Base-by-base conservation (phyloP, 2,888 invertebrate genomes). In the Thymelicus acteon region DNA sequence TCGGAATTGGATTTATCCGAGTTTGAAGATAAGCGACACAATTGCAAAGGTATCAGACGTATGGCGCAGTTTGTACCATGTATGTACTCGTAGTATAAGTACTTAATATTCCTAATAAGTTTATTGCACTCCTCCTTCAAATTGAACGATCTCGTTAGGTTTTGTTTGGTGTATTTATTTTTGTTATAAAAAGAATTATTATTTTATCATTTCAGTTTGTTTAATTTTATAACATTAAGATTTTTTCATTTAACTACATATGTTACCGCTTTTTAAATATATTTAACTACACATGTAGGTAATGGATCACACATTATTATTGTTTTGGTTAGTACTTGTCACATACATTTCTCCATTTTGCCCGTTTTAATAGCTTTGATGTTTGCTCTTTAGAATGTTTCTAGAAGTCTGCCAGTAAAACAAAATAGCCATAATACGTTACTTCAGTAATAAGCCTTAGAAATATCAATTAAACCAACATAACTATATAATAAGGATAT, bases 21-120 rank as follows among this genome's bases (percentile, higher is more conserved):
- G n/a, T n/a, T n/a, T n/a, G n/a, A n/a, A n/a, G n/a, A n/a, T n/a
- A n/a, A n/a, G n/a, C n/a, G n/a, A n/a, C n/a, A n/a, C 2, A 19
- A 24, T 5, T 24, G 44, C 44, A 44, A 44, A 54, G 24, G 12
- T 24, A 12, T 10, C 8, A 54, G 24, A 12, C 24, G 54, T 12
- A 24, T 54, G 24, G 54, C 54, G 10, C 12, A 12, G 12, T 24
- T 24, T 7, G 12, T 12, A 24, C 54, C 3, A 6, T 12, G 54
- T 24, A 24, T 48, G 49, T n/a, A n/a, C n/a, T n/a, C n/a, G n/a
- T 66, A 48, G 48, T 49, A n/a, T 60, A 60, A 60, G 67, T 67
- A 67, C 67, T 67, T 67, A 67, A 67, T 67, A 67, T 67, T 67
- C 67, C 67, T 67, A 54, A 44, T 44, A 44, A 12, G n/a, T 44